phyloP scores from a whole-genome alignment of 2,113 vertebrate genomes.

The Mystacornis crossleyi region DNA sequence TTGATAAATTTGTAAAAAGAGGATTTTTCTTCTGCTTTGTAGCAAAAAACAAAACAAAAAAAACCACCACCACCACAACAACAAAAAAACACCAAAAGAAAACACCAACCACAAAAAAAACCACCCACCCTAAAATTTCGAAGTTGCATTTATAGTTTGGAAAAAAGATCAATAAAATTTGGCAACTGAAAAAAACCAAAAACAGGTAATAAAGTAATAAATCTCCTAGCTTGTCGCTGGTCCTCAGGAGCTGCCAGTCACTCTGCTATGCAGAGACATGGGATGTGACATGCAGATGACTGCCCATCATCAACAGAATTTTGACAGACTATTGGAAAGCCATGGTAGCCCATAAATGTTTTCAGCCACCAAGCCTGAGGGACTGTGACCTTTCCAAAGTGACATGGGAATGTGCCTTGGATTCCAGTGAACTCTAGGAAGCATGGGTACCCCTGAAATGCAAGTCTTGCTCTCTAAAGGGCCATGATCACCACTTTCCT shows the following conservation, averaged over 20 bases:
- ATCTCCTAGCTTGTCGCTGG: not conserved
- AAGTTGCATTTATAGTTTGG: not conserved
- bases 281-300: not conserved
- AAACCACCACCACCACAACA: too few relatives aligned
- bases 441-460: not conserved
- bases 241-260: not conserved
- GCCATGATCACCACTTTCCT: not conserved
- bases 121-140: not conserved
- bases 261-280: not conserved
- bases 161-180: not conserved
- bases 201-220: not conserved
- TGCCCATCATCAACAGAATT: not conserved
- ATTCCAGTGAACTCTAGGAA: fast-evolving
- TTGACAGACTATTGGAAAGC: not conserved
- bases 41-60: too few relatives aligned
- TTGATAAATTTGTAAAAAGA: not conserved
- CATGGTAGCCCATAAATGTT: not conserved
- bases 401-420: not conserved
- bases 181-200: not conserved
- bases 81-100: too few relatives aligned
- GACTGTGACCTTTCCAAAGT: not conserved
- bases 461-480: not conserved
- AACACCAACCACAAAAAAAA: too few relatives aligned
- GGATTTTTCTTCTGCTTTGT: not conserved
- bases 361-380: not conserved